Percentiles rank a stretch among this genome's conserved stretches.
Conservation (phyloP, 2,113 vertebrate species). For the Onychorhynchus coronatus region DNA sequence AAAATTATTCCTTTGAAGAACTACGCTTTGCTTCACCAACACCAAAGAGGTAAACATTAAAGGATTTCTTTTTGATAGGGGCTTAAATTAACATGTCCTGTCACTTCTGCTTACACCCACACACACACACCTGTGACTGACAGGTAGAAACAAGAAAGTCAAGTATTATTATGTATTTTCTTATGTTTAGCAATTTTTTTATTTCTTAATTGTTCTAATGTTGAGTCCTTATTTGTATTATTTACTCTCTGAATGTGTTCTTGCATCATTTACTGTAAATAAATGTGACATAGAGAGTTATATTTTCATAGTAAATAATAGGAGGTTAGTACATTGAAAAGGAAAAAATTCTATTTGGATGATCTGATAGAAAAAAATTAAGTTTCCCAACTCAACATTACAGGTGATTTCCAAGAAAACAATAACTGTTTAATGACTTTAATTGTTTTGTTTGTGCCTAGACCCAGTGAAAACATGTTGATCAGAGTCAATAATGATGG, state of each 20-base stretch:
- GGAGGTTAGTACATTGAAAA: neutral
- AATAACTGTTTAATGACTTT: neutral
- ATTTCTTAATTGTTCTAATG: neutral
- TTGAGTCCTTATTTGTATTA: neutral
- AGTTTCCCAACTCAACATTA: neutral
- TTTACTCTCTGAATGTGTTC: neutral
- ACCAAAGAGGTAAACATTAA: slow-evolving; percentile 87
- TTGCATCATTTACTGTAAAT: neutral
- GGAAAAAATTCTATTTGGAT: neutral
- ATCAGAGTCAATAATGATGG: slow-evolving; percentile 98
- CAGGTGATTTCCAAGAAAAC: neutral
- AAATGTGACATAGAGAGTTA: neutral
- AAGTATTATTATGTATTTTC: neutral
- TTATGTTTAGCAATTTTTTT: neutral
- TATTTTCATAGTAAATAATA: neutral
- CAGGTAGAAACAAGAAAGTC: neutral
- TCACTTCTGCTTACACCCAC: neutral
- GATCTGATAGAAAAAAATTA: neutral
- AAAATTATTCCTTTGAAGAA: slow-evolving; percentile 99
- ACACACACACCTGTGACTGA: neutral
- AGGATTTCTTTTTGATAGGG: neutral
- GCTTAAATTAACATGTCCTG: neutral
- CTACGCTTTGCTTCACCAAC: slow-evolving; percentile 97
- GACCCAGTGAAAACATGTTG: slow-evolving; percentile 98
- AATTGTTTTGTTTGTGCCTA: slow-evolving; percentile 60